Base-by-base conservation (phyloP, 2,113 vertebrate species). In the Cygnus atratus region DNA sequence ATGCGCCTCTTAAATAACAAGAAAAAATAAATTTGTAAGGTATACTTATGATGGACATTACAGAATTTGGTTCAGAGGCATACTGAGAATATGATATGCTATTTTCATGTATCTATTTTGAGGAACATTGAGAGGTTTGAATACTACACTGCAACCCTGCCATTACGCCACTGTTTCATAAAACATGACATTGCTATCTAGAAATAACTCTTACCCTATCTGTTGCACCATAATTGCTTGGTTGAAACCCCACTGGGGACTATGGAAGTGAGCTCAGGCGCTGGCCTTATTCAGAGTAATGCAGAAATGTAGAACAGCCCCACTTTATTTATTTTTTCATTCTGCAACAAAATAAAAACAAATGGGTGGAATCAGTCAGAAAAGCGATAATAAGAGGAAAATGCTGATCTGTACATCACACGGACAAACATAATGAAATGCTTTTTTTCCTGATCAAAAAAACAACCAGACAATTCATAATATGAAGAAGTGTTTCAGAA, bases 231-330 rank as follows among this genome's bases (percentile, higher is more conserved):
- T 31, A 12, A 9, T 5, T 35, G 17, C 8, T 74, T 43, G 24
- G 28, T 48, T 5, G 3, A 59, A 63, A 39, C 4, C 8, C 29
- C 35, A 11, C 11, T 11, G 17, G 11, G 31, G 39, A 9, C 3
- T 0, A 35, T 3, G 4, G 17, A 65, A 44, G 9, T 3, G 35
- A 83, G 55, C 13, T 46, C n/a, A 41, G 55, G 11, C 0, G 0
- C 5, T 59, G 55, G 5, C 8, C 13, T 39, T 48, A 14, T 35
- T 57, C 24, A 9, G 39, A 68, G 18, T 50, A 54, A 57, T 14
- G 14, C 7, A 63, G 20, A 88, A 55, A 72, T 37, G 46, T 22
- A 84, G 25, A 43, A 52, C 4, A 22, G 41, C 29, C 25, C 35
- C 10, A 1, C 11, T 25, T 63, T 29, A 26, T 59, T 41, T 63